Percentiles rank a stretch among this genome's conserved stretches.
Evolutionary conservation across 2,888 invertebrate genomes (phyloP).

Genomic region (Cremastinae sp.): DNA sequence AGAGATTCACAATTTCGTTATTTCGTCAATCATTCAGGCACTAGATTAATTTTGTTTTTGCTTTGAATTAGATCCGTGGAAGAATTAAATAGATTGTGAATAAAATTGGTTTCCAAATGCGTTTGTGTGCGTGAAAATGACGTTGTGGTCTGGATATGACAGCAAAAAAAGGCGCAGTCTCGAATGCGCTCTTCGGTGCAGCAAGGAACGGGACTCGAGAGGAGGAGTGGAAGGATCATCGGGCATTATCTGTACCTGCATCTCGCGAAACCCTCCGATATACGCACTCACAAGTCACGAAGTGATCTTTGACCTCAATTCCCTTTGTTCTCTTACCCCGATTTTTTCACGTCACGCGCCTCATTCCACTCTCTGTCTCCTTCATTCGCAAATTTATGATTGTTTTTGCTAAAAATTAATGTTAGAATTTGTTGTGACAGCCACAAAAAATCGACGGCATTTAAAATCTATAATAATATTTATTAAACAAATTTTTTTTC

Average conservation of each 20-base stretch:
- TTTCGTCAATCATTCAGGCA: too few relatives aligned
- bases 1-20: too few relatives aligned
- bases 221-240: conserved; percentile 17
- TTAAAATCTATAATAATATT: too few relatives aligned
- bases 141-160: conserved; percentile 30
- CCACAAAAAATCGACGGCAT: too few relatives aligned
- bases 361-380: background rate
- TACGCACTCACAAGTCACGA: conserved; percentile 32
- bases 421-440: too few relatives aligned
- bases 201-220: conserved; percentile 12
- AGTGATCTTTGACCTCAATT: conserved; percentile 52
- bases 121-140: conserved; percentile 32
- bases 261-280: conserved; percentile 26
- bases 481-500: too few relatives aligned
- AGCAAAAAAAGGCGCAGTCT: conserved; percentile 29
- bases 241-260: conserved; percentile 48
- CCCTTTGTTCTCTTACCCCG: conserved; percentile 31
- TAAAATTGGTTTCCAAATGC: background rate
- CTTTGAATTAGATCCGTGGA: too few relatives aligned
- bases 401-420: background rate
- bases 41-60: too few relatives aligned
- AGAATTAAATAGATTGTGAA: too few relatives aligned
- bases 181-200: conserved; percentile 21
- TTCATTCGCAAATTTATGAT: background rate
- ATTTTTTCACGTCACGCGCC: background rate